phyloP scores from a whole-genome alignment of 2,797 vertebrate species.

The Brachyrhaphis roseni region DNA sequence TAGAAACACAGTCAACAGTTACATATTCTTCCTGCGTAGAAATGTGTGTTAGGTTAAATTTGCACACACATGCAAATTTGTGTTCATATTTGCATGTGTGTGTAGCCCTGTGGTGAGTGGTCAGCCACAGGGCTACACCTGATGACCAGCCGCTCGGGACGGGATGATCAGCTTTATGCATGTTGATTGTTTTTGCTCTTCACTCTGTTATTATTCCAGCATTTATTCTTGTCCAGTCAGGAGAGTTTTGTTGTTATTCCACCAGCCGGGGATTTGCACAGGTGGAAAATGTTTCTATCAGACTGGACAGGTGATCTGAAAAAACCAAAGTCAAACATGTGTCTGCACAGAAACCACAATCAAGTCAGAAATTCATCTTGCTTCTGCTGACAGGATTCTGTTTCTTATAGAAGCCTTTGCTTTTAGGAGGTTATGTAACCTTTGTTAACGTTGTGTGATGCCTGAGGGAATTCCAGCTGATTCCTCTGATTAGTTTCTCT shows the following conservation, averaged over 20 bases:
- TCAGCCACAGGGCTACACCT: not conserved
- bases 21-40: not conserved
- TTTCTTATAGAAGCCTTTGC: constrained; percentile 4
- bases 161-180: not conserved
- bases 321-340: constrained; percentile 15
- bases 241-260: constrained; percentile 67
- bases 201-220: constrained; percentile 45
- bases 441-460: constrained; percentile 13
- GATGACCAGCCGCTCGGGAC: not conserved
- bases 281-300: constrained; percentile 53
- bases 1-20: no score
- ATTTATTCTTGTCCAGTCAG: constrained; percentile 48
- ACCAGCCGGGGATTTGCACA: constrained; percentile 31
- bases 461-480: constrained; percentile 6
- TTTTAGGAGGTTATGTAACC: not conserved
- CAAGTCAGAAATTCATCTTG: constrained; percentile 20
- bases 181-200: not conserved
- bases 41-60: not conserved
- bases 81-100: not conserved
- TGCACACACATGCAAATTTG: no score
- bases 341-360: constrained; percentile 18
- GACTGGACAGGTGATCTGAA: constrained; percentile 35
- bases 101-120: not conserved
- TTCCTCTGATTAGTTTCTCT: constrained; percentile 2
- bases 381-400: constrained; percentile 2